These are phyloP conservation scores for Drosophila parvula DNA, from an alignment of 1,140 invertebrate genomes.

Conservation along the genomic window DNA sequence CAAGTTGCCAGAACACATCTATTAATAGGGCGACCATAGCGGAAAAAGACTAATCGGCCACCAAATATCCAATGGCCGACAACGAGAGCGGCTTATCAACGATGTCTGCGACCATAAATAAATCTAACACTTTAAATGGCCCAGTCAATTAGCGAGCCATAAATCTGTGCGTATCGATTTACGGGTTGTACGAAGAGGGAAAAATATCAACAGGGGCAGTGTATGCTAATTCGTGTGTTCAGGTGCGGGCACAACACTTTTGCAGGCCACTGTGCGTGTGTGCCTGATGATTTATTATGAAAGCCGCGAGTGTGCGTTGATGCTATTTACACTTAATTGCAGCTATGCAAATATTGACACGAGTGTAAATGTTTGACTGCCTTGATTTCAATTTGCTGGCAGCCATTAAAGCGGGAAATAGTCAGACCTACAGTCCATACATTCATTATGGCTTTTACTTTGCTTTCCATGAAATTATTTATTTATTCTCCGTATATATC, in stretches of 20 bases:
- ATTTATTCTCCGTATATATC: slow-evolving; percentile 8
- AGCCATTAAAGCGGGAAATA: slow-evolving; percentile 1
- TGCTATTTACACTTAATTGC: slow-evolving; percentile 36
- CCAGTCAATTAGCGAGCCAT: slow-evolving; percentile 61
- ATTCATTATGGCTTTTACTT: neutral
- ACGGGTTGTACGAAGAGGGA: slow-evolving; percentile 13
- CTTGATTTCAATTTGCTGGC: slow-evolving; percentile 17
- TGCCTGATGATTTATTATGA: slow-evolving; percentile 42
- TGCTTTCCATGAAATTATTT: slow-evolving; percentile 3
- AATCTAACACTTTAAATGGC: slow-evolving; percentile 65
- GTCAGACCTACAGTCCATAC: neutral
- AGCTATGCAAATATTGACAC: slow-evolving; percentile 13
- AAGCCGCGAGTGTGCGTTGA: slow-evolving; percentile 5
- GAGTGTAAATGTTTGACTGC: slow-evolving; percentile 4
- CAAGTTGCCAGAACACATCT: slow-evolving; percentile 29
- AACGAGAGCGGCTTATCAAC: slow-evolving; percentile 6
- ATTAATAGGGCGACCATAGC: slow-evolving; percentile 27
- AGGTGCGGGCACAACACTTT: slow-evolving; percentile 34
- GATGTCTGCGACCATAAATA: slow-evolving; percentile 55
- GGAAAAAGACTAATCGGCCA: slow-evolving; percentile 10
- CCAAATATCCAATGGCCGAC: slow-evolving; percentile 26
- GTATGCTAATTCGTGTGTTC: slow-evolving; percentile 34
- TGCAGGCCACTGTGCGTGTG: neutral
- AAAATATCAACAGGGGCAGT: slow-evolving; percentile 19
- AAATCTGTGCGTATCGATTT: slow-evolving; percentile 66